phyloP scores from a whole-genome alignment of 1,140 invertebrate genomes.

The Lutraria rhynchaena region DNA sequence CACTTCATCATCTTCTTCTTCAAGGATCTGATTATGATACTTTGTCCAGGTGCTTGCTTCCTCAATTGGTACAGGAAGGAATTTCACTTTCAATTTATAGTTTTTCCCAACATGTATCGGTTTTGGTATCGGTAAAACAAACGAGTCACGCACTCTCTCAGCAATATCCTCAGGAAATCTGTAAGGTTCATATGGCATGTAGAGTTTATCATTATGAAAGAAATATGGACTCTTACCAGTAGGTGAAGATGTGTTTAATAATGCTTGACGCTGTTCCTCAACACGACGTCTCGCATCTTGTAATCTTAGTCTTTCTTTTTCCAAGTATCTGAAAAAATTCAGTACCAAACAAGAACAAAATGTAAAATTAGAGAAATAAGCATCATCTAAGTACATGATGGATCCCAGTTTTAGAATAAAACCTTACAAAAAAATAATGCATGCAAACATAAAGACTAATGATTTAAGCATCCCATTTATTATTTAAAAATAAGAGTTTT shows the following conservation, averaged over 20 bases:
- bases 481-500: too few relatives aligned
- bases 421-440: too few relatives aligned
- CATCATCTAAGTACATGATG: neutral
- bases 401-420: neutral
- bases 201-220: slow-evolving; percentile 50
- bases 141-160: slow-evolving; percentile 20
- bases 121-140: slow-evolving; percentile 22
- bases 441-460: too few relatives aligned
- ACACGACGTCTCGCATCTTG: slow-evolving; percentile 48
- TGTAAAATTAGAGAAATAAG: neutral
- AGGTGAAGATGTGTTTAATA: slow-evolving; percentile 7
- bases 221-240: slow-evolving; percentile 32
- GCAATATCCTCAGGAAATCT: slow-evolving; percentile 23
- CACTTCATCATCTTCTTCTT: slow-evolving; percentile 10
- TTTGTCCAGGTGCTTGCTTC: slow-evolving; percentile 5
- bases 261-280: slow-evolving; percentile 35
- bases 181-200: slow-evolving; percentile 37
- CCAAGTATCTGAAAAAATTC: slow-evolving; percentile 44
- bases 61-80: slow-evolving; percentile 22
- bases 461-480: too few relatives aligned
- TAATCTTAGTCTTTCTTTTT: slow-evolving; percentile 44
- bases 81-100: slow-evolving; percentile 40
- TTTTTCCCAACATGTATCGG: neutral
- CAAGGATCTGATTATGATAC: slow-evolving; percentile 2
- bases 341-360: neutral